Base-by-base conservation (phyloP, 2,113 vertebrate species). In the Hippocampus guttulatus region DNA sequence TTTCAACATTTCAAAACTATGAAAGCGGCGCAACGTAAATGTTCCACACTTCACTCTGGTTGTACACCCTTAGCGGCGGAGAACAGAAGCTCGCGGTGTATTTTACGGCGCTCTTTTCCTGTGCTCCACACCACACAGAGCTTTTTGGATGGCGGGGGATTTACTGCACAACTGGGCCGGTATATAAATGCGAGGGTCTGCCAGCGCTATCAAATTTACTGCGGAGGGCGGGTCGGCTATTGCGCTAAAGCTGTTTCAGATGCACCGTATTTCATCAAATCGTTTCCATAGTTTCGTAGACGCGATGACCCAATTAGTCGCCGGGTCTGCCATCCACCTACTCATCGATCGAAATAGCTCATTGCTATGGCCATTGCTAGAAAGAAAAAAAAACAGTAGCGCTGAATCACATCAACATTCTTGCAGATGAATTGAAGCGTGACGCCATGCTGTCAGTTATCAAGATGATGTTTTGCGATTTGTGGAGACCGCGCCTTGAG, bases 161-260 rank as follows among this genome's bases (percentile, higher is more conserved):
- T 71, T 16, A 4, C 33, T 75, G 67, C 54, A 43, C 66, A 70
- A 25, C 49, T 38, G 61, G 23, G 54, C 27, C 62, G 65, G 30
- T 60, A 67, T 66, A 67, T 52, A 33, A 71, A 78, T 61, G 38
- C 33, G 38, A n/a, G n/a, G 57, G 57, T 60, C 74, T 73, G 73
- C 14, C 78, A 54, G 54, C 73, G 45, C 70, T 64, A 47, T 70
- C n/a, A 47, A 38, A 71, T 23, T 38, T 25, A 40, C 23, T 40
- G 62, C 76, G 71, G 75, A 85, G 77, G 72, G 71, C 69, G 76
- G 55, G 84, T 83, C 77, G 79, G 70, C 76, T 83, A 85, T 83
- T 76, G 62, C 77, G 67, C 60, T 69, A 61, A 49, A 49, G 47
- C 15, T 49, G 12, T 49, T 49, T 51, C 16, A 20, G 47, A 51